Evolutionary conservation across 2,888 invertebrate genomes (phyloP).

Genomic region (Diarsia rubi): DNA sequence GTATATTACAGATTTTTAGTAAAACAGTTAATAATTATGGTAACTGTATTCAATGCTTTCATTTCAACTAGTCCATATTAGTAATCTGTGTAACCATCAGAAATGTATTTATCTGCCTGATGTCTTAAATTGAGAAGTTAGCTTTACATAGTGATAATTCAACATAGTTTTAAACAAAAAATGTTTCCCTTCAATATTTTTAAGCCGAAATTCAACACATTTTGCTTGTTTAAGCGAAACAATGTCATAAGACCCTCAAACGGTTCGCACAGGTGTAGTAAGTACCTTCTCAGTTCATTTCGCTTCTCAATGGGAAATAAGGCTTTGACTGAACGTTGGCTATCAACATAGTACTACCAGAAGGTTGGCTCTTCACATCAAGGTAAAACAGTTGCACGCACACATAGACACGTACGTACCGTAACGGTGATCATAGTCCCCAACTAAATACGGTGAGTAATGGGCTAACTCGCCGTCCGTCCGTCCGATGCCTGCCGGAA

Average conservation of each 20-base stretch:
- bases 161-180: background rate
- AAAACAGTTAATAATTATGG: background rate
- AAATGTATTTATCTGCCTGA: background rate
- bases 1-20: background rate
- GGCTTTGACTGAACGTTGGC: background rate
- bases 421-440: background rate
- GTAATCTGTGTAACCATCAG: background rate
- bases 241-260: slow-evolving; percentile 23
- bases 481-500: no score
- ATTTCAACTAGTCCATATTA: background rate
- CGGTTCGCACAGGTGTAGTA: slow-evolving; percentile 29
- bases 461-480: no score
- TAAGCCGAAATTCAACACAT: background rate
- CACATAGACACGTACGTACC: no score
- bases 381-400: background rate
- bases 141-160: background rate
- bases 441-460: background rate
- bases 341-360: background rate
- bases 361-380: background rate
- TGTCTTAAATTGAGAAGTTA: background rate
- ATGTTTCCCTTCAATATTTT: slow-evolving; percentile 1
- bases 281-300: slow-evolving; percentile 35
- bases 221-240: background rate
- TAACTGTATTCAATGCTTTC: background rate
- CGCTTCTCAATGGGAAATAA: slow-evolving; percentile 31